Evolutionary conservation across 2,797 vertebrate species (phyloP), one percentile per base, ranked within the genome.

Genomic region (Coranthus polyacanthus): DNA sequence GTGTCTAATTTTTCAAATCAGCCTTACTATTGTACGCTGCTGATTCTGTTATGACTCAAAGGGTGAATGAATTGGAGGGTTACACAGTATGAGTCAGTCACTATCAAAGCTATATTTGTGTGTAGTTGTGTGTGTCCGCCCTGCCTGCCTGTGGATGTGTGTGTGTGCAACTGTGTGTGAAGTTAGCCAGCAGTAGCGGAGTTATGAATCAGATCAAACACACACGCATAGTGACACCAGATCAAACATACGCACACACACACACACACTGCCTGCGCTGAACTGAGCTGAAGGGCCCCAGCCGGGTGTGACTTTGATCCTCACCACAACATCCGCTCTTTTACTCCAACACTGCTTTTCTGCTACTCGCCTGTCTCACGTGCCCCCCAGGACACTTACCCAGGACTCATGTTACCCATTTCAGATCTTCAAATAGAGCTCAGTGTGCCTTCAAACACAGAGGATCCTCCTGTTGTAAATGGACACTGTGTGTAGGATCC

Each of bases 271-370:
- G 56, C 17, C 54, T 37, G 56, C 39, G n/a, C 61, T 77, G 78
- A 71, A 69, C 77, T 38, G 63, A 77, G 64, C 69, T 75, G 56
- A 77, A 78, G 69, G 71, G 67, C 73, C 62, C 57, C 24, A 12
- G 59, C 79, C 45, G 68, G 68, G 76, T 68, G 63, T 74, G 77
- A 90, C 86, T 91, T 90, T 89, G 84, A 89, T 90, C 84, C 76
- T 72, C 71, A 71, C 76, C 82, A 84, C 82, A 81, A 78, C 89
- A 90, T 92, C 87, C 81, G 47, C 78, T 82, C 69, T 29, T 59
- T 68, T 54, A 45, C 72, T 83, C 69, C 74, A 60, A 34, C 47
- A 3, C 68, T 52, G 38, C 68, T 47, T 67, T 55, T 81, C 74
- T 64, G 71, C 76, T 62, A 5, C 72, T 82, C 57, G 0, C 67